These are phyloP conservation scores for Gymnoscopelus braueri DNA, from an alignment of 2,797 vertebrate genomes.

Conservation along the genomic window DNA sequence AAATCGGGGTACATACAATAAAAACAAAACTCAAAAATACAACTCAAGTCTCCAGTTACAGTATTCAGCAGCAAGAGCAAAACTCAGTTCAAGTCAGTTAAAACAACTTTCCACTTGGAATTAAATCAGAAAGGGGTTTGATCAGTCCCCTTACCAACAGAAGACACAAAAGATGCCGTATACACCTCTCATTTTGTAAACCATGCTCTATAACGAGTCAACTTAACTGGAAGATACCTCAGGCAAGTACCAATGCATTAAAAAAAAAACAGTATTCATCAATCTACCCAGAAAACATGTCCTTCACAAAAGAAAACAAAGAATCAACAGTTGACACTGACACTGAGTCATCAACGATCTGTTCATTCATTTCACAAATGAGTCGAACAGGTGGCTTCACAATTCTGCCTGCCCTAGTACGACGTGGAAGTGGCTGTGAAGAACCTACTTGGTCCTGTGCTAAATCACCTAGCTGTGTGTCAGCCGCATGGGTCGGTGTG, in stretches of 20 bases:
- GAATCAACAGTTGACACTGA: conserved; percentile 14
- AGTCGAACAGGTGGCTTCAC: conserved; percentile 5
- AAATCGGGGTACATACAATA: too few relatives aligned
- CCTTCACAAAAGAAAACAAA: conserved; percentile 16
- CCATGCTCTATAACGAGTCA: not conserved
- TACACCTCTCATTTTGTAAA: not conserved
- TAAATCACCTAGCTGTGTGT: not conserved
- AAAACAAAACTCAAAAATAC: too few relatives aligned
- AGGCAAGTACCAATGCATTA: not conserved
- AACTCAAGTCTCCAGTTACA: too few relatives aligned
- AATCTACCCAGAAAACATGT: conserved; percentile 23
- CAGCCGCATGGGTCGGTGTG: not conserved
- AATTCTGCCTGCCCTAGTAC: conserved; percentile 14
- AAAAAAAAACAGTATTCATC: not conserved
- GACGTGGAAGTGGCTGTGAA: conserved; percentile 3
- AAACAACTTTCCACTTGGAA: too few relatives aligned
- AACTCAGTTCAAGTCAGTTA: too few relatives aligned
- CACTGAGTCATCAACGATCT: conserved; percentile 17
- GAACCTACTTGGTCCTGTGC: conserved; percentile 7
- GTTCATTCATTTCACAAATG: conserved; percentile 35
- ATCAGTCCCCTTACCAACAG: too few relatives aligned
- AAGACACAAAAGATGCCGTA: too few relatives aligned
- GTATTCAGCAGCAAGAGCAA: too few relatives aligned
- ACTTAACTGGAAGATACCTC: not conserved
- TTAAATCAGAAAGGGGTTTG: too few relatives aligned